phyloP scores from a whole-genome alignment of 2,888 invertebrate genomes.

The Drosophila mettleri region DNA sequence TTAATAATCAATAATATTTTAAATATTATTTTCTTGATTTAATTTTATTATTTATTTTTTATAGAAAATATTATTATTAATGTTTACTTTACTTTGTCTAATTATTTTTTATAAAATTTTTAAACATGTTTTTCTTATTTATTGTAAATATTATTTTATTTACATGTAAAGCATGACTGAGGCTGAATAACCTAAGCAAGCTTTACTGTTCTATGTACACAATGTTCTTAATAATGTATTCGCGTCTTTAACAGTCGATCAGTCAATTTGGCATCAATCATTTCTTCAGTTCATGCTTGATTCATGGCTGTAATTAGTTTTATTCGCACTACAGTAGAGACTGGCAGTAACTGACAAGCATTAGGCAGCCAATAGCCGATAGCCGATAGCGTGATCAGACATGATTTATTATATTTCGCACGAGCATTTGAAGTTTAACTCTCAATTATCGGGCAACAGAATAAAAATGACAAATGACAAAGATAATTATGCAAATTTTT shows the following conservation, averaged over 20 bases:
- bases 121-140: too few relatives aligned
- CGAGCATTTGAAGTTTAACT: neutral
- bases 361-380: neutral
- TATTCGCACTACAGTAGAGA: slow-evolving; percentile 17
- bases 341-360: too few relatives aligned
- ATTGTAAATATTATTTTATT: too few relatives aligned
- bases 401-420: slow-evolving; percentile 14
- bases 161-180: too few relatives aligned
- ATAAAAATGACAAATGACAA: slow-evolving; percentile 18
- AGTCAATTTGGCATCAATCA: neutral
- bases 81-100: too few relatives aligned
- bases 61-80: too few relatives aligned
- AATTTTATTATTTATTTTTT: too few relatives aligned
- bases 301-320: slow-evolving; percentile 2
- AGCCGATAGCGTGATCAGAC: too few relatives aligned
- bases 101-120: too few relatives aligned
- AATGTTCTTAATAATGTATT: neutral
- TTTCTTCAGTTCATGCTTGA: neutral
- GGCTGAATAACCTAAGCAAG: neutral
- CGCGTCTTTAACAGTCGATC: neutral
- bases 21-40: too few relatives aligned
- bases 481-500: slow-evolving; percentile 35
- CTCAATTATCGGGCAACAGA: slow-evolving; percentile 7
- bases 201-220: neutral
- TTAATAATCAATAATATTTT: too few relatives aligned